Evolutionary conservation across 1,140 invertebrate species (phyloP).

Genomic region (Tetraneura akinire): DNA sequence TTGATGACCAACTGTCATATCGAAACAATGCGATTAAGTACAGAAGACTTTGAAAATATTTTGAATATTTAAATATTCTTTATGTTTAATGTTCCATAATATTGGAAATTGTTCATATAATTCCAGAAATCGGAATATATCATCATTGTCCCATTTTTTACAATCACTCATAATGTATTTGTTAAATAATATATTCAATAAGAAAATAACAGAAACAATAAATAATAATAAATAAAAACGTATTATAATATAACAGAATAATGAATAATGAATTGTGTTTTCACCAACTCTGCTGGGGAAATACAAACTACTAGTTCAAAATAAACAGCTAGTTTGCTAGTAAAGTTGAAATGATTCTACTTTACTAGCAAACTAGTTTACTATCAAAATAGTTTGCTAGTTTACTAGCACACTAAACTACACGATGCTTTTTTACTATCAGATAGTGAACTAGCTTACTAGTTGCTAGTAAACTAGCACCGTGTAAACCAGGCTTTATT

Average conservation of each 20-base stretch:
- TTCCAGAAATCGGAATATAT: constrained; percentile 23
- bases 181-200: constrained; percentile 16
- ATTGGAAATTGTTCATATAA: constrained; percentile 14
- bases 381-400: not conserved
- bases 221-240: constrained; percentile 2
- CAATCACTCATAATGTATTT: not conserved
- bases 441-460: not conserved
- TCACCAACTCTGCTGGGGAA: not conserved
- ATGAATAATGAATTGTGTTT: constrained; percentile 7
- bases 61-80: constrained; percentile 29
- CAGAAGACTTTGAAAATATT: constrained; percentile 8
- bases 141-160: constrained; percentile 1
- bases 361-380: not conserved
- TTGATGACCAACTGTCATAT: too few species aligned
- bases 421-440: not conserved
- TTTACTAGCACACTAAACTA: not conserved
- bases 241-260: constrained; percentile 21
- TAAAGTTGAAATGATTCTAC: not conserved
- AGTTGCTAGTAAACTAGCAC: not conserved
- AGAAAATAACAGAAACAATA: constrained; percentile 26
- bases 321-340: not conserved
- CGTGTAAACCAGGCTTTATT: not conserved
- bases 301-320: not conserved
- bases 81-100: constrained; percentile 24
- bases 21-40: too few species aligned